Base-by-base conservation (phyloP, 53 echinoderm and acorn worm species). In the Temnopleurus reevesii region DNA sequence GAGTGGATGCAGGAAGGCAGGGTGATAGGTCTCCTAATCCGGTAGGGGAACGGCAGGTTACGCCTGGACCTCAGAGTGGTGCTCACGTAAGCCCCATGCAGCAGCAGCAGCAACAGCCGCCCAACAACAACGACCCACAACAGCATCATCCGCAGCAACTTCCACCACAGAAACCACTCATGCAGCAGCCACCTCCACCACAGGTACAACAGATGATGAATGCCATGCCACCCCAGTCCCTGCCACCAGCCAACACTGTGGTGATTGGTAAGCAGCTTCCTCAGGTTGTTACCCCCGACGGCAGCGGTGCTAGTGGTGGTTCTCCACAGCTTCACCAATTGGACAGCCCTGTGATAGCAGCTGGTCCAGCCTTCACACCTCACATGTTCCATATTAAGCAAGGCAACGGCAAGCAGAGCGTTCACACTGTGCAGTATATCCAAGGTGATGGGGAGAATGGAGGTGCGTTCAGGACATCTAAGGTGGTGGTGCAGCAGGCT, bases 341-440 rank as follows among this genome's bases (percentile, higher is more conserved):
- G 35, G 88, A 87, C 34, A 87, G 71, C 51, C 66, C 88, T 0
- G 71, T 87, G 15, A 44, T 59, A 17, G 71, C 71, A n/a, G 46
- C 79, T 21, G 61, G 19, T 26, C 13, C 65, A 18, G 34, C 49
- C 21, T 64, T 66, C 66, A 65, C 65, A 2, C 88, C 88, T 19
- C 88, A 87, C 34, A 33, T 87, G 49, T 66, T 87, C 71, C 88
- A 87, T 31, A 29, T 87, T 8, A 87, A 87, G 51, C 88, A 87
- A 53, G 53, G 26, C 34, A 87, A 66, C 63, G 31, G 19, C 71
- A 87, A 87, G 26, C 87, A 87, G 54, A 66, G 71, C 27, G 51
- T 87, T 29, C 88, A 87, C 71, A 87, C 88, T 9, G 88, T 87
- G 71, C 88, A 87, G 88, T 87, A 87, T 53, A 47, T 87, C 25